Percentiles rank a stretch among this genome's conserved stretches.
Evolutionary conservation across 2,113 vertebrate species (phyloP).

Genomic region (Mellivora capensis): DNA sequence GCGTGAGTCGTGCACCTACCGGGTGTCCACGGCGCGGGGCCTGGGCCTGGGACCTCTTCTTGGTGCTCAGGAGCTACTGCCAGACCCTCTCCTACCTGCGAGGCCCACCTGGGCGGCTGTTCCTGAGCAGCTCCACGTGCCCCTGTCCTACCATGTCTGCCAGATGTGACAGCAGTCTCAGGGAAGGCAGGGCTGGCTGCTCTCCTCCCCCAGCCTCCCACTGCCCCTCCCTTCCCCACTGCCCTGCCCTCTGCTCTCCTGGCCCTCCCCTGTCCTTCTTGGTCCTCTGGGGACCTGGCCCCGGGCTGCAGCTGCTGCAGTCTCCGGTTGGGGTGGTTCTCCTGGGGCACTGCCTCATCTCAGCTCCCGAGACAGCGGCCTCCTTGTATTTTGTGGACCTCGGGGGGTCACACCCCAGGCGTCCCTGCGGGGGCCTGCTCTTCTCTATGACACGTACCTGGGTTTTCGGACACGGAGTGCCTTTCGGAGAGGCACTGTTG

Average conservation of each 20-base stretch:
- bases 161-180: not conserved
- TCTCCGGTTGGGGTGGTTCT: not conserved
- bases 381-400: not conserved
- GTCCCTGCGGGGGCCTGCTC: not conserved
- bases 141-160: not conserved
- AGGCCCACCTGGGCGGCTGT: not conserved
- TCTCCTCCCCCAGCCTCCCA: not conserved
- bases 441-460: not conserved
- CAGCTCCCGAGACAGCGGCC: not conserved
- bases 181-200: not conserved
- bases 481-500: not conserved
- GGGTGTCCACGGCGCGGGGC: accelerated
- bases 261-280: constrained; percentile 31
- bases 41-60: too few relatives aligned
- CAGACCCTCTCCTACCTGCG: accelerated
- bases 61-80: not conserved
- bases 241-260: not conserved
- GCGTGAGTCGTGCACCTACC: constrained; percentile 90
- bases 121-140: not conserved
- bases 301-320: not conserved
- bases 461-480: not conserved
- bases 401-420: not conserved
- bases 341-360: not conserved
- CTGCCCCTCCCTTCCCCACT: not conserved
- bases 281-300: constrained; percentile 20